Evolutionary conservation across 2,888 invertebrate species (phyloP).

Genomic region (Oxytorus armatus): DNA sequence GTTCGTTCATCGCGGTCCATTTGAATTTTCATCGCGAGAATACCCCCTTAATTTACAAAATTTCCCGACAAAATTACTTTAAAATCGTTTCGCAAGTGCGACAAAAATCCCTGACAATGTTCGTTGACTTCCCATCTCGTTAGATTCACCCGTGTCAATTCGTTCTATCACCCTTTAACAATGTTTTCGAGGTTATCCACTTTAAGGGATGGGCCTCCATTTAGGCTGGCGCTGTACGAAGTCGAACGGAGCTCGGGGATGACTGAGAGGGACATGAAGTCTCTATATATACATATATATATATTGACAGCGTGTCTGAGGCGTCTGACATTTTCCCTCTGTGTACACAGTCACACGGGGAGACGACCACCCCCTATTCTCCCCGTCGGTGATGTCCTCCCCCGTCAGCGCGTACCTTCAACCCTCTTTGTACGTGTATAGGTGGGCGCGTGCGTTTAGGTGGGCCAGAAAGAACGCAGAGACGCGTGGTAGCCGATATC

Average conservation of each 20-base stretch:
- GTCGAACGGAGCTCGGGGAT: conserved; percentile 50
- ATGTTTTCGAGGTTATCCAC: conserved; percentile 82
- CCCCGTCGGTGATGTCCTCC: conserved; percentile 67
- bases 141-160: not conserved
- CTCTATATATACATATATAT: no score
- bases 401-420: conserved; percentile 61
- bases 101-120: no score
- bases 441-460: conserved; percentile 43
- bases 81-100: no score
- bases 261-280: conserved; percentile 54
- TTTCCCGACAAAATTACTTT: no score
- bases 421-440: conserved; percentile 38
- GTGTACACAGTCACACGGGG: conserved; percentile 68
- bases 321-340: conserved; percentile 43
- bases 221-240: conserved; percentile 77
- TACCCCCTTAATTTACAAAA: no score
- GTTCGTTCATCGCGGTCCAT: no score
- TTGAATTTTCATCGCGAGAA: no score
- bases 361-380: conserved; percentile 71
- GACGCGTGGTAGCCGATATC: conserved; percentile 50
- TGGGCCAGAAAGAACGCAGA: conserved; percentile 52
- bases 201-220: conserved; percentile 83
- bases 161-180: conserved; percentile 81
- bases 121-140: no score
- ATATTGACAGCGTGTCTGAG: conserved; percentile 35